Evolutionary conservation across 2,888 invertebrate genomes (phyloP).

Genomic region (Coremacera marginata): DNA sequence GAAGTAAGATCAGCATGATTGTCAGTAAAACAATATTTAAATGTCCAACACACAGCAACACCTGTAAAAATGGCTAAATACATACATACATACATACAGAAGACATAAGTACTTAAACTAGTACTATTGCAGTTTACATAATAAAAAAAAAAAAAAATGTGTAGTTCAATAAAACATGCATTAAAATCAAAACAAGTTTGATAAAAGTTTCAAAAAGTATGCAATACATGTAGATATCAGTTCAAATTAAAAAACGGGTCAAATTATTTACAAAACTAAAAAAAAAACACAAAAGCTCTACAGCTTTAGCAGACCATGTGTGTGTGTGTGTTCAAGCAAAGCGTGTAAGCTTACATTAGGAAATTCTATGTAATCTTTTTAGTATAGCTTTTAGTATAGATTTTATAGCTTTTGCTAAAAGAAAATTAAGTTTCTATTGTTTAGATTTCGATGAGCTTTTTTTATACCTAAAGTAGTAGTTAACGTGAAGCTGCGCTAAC

Average conservation of each 20-base stretch:
- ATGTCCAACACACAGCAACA: constrained; percentile 53
- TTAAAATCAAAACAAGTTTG: background rate
- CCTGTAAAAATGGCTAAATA: constrained; percentile 46
- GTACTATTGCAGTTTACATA: constrained; percentile 3
- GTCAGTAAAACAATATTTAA: constrained; percentile 38
- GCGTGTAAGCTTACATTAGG: background rate
- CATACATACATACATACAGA: constrained; percentile 25
- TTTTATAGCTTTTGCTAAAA: too few relatives aligned
- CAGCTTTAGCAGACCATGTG: too few relatives aligned
- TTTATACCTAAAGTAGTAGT: too few relatives aligned
- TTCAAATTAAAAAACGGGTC: background rate
- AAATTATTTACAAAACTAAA: background rate
- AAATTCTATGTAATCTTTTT: background rate
- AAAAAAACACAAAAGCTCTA: background rate
- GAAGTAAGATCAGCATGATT: background rate
- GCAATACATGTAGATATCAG: background rate
- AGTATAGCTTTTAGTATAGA: background rate
- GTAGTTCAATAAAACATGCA: constrained; percentile 40
- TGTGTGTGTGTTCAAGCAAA: background rate
- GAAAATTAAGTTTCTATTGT: too few relatives aligned
- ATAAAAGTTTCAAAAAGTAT: background rate
- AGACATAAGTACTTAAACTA: constrained; percentile 5
- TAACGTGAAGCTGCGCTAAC: too few relatives aligned
- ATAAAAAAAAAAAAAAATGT: constrained; percentile 3
- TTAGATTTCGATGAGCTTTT: too few relatives aligned